Conservation (phyloP, 2,113 vertebrate species). For the Sturnus vulgaris region DNA sequence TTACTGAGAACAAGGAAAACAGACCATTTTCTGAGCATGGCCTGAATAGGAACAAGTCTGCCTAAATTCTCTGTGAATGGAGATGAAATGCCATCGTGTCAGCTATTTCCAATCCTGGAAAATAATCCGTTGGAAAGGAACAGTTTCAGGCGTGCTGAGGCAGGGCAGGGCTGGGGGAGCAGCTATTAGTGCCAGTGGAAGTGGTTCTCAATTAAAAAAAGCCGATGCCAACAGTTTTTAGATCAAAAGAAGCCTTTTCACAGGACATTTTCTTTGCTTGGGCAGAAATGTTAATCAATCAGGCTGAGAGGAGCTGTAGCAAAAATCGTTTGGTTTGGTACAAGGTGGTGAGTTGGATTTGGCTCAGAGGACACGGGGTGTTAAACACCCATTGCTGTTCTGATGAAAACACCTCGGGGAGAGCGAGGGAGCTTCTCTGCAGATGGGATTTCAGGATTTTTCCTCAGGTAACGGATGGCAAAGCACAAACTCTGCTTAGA, state of each 20-base stretch:
- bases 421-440: neutral
- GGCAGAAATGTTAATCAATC: neutral
- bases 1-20: neutral
- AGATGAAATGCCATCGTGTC: neutral
- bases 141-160: neutral
- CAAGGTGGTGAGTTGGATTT: neutral
- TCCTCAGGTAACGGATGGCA: neutral
- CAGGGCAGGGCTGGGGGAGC: neutral
- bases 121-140: neutral
- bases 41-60: neutral
- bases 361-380: neutral
- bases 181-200: neutral
- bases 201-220: neutral
- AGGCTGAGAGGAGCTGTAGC: neutral
- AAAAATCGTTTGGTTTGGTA: neutral
- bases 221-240: neutral
- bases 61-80: neutral
- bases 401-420: neutral
- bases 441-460: neutral
- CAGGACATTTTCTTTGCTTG: neutral
- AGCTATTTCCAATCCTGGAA: neutral
- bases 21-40: neutral
- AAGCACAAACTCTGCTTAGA: neutral
- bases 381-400: neutral
- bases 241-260: neutral